Evolutionary conservation across 2,888 invertebrate genomes (phyloP), one percentile per base, ranked within the genome.

Genomic region (Rhingia campestris): DNA sequence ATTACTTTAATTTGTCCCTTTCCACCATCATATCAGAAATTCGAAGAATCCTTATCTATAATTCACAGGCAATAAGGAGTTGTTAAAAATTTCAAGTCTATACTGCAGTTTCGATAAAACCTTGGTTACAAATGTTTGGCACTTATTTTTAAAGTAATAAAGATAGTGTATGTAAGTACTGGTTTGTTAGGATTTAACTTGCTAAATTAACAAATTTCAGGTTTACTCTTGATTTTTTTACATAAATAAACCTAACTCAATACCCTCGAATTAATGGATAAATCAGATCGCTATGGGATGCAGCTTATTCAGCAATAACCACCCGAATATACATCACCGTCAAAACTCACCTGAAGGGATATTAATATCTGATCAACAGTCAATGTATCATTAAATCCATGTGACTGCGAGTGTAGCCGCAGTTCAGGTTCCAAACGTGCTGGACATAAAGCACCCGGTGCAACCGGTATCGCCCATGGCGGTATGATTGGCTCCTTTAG

Each of bases 341-440:
- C 63, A 41, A 66, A 63, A 89, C 91, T 90, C 88, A 92, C 92
- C 89, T 92, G 91, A 86, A 93, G 90, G 41, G 92, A 91, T 58
- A 92, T 90, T 82, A 93, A 90, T 79, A 93, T 90, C 88, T 93
- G 92, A 88, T 92, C 92, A 77, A 90, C 87, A 49, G 88, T 87
- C 53, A 90, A 86, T 63, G 88, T 88, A 86, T 91, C 90, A 86
- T 87, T 88, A 86, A 88, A 88, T 74, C 88, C 88, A 87, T 89
- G 88, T 66, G 90, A 89, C 86, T 88, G 88, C 32, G 87, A 86
- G 74, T 88, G 90, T 86, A 92, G 88, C 84, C 92, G 91, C 41
- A 93, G 88, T 59, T 92, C 92, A n/a, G 92, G 92, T 86, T 92
- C 92, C 87, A 93, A 91, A 87, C 92, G 91, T 49, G 92, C 92